phyloP scores from a whole-genome alignment of 2,113 vertebrate genomes.

The Ascaphus truei region DNA sequence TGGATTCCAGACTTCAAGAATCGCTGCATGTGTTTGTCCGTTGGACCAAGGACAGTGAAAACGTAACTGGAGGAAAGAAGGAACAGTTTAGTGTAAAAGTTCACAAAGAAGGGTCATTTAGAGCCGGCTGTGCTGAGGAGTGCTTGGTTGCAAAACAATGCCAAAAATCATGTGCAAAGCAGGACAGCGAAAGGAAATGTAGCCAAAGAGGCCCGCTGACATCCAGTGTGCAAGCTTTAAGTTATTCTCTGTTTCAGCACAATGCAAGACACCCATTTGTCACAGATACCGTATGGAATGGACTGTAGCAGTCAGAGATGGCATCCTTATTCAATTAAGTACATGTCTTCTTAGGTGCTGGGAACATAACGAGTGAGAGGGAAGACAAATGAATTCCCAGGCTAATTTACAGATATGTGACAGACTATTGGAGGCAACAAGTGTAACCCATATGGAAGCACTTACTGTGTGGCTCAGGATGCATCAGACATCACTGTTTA shows the following conservation, averaged over 20 bases:
- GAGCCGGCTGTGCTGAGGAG: no score
- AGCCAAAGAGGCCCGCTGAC: background rate
- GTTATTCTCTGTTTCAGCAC: no score
- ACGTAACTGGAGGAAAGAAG: no score
- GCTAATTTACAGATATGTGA: constrained; percentile 4
- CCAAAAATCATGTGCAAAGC: no score
- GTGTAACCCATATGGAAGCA: background rate
- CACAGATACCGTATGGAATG: background rate
- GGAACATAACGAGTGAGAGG: background rate
- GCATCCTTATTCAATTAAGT: constrained; percentile 16
- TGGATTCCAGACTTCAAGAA: no score
- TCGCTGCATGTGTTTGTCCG: no score
- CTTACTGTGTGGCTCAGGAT: background rate
- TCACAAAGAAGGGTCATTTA: no score
- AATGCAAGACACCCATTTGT: background rate
- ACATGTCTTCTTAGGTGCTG: background rate
- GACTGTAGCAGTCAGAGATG: background rate
- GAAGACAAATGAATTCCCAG: constrained; percentile 15
- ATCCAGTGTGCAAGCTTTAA: background rate
- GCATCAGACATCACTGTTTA: background rate
- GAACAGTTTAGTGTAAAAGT: no score
- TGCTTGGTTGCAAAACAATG: no score
- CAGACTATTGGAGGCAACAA: background rate
- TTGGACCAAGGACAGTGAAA: no score
- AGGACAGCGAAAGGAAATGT: background rate